These are phyloP conservation scores for Cheilosia vernalis DNA, from an alignment of 2,888 invertebrate species.

Conservation along the genomic window DNA sequence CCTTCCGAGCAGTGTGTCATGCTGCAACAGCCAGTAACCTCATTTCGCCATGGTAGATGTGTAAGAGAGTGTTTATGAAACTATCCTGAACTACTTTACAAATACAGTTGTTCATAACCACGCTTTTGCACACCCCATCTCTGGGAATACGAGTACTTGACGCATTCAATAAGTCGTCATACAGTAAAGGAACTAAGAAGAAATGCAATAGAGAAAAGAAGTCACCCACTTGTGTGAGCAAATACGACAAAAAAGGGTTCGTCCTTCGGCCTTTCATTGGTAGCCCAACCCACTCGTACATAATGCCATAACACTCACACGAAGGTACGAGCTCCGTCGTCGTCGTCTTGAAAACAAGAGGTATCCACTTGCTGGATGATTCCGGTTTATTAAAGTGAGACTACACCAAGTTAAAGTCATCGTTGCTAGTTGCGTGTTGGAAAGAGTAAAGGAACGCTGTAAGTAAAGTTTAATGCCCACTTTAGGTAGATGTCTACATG, in stretches of 20 bases:
- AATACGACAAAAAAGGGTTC: slow-evolving; percentile 22
- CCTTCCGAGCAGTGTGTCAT: slow-evolving; percentile 3
- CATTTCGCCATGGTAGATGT: slow-evolving; percentile 20
- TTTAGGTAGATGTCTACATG: background rate
- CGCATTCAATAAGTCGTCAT: slow-evolving; percentile 43
- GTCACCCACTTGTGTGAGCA: slow-evolving; percentile 26
- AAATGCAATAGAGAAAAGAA: slow-evolving; percentile 14
- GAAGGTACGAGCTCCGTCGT: no score
- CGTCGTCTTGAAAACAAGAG: slow-evolving; percentile 12
- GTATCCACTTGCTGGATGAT: slow-evolving; percentile 31
- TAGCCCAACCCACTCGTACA: slow-evolving; percentile 1
- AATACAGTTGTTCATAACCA: slow-evolving; percentile 28
- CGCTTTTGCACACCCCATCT: slow-evolving; percentile 13
- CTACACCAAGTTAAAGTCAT: slow-evolving; percentile 43
- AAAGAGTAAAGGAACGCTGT: background rate
- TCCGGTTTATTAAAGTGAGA: slow-evolving; percentile 44
- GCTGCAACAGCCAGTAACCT: slow-evolving; percentile 55
- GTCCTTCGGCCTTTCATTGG: slow-evolving; percentile 22
- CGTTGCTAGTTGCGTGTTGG: slow-evolving; percentile 2
- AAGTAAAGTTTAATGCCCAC: slow-evolving; percentile 7
- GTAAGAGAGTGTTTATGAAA: slow-evolving; percentile 29
- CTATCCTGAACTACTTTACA: slow-evolving; percentile 23
- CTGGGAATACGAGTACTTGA: slow-evolving; percentile 4
- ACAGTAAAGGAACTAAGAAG: background rate
- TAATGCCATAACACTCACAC: background rate